Evolutionary conservation across 2,888 invertebrate genomes (phyloP).

Genomic region (Electrophaes corylata): DNA sequence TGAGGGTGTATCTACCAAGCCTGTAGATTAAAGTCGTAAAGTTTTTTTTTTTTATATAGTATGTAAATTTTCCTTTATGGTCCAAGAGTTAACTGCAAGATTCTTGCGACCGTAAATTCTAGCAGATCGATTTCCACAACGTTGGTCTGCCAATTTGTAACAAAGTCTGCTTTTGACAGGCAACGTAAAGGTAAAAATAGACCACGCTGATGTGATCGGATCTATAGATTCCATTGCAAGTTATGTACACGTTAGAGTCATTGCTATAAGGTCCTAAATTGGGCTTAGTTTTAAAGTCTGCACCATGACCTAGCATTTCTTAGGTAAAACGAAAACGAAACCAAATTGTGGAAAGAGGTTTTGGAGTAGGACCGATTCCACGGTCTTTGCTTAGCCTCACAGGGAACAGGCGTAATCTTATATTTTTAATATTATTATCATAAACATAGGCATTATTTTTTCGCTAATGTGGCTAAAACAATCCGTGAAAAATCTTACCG

Average conservation of each 20-base stretch:
- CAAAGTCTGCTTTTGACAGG: constrained; percentile 33
- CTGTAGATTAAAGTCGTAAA: too few species aligned
- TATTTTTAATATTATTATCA: not conserved
- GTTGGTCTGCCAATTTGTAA: constrained; percentile 13
- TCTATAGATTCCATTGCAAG: not conserved
- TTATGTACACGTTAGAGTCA: not conserved
- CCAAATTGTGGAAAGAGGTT: too few species aligned
- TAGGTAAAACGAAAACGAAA: too few species aligned
- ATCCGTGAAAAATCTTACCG: not conserved
- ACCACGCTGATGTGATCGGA: not conserved
- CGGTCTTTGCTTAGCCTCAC: too few species aligned
- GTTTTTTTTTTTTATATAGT: too few species aligned
- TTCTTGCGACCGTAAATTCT: not conserved
- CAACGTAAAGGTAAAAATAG: constrained; percentile 15
- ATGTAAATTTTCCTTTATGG: too few species aligned
- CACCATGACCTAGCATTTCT: too few species aligned
- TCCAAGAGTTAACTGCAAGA: too few species aligned
- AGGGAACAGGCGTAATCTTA: too few species aligned
- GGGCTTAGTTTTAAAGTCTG: not conserved
- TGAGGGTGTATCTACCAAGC: too few species aligned
- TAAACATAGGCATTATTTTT: not conserved
- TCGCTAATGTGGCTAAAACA: not conserved
- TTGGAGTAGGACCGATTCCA: too few species aligned
- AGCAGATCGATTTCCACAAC: not conserved
- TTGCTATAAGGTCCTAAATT: not conserved